Percentiles rank a stretch among this genome's conserved stretches.
phyloP scores from a whole-genome alignment of 2,797 vertebrate species.

The Linurgus olivaceus region DNA sequence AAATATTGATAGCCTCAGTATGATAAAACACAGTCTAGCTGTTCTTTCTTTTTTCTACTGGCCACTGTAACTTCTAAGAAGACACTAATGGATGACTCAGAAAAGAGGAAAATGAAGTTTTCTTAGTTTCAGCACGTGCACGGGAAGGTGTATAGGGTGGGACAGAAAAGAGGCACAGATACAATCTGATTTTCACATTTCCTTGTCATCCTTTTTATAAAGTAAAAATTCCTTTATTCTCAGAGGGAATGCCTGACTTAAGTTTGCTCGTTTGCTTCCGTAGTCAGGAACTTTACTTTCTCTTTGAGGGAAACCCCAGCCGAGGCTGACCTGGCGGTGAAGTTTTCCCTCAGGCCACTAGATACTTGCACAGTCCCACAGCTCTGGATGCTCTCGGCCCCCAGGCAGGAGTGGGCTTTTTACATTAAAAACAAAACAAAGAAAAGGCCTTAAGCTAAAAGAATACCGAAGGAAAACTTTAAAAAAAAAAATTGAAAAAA shows the following conservation, averaged over 20 bases:
- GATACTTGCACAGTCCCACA: background rate
- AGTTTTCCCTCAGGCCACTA: conserved; percentile 1
- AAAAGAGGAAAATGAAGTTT: background rate
- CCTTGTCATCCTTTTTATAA: background rate
- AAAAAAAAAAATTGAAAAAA: background rate
- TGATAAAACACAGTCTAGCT: background rate
- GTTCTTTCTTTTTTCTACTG: background rate
- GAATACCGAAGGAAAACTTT: background rate
- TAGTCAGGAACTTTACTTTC: background rate
- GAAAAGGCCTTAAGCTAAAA: background rate
- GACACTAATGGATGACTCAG: background rate
- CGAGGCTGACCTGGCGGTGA: background rate
- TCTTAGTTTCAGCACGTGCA: fast-evolving
- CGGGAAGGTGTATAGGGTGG: fast-evolving
- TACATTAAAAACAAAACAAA: background rate
- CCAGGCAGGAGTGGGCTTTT: background rate
- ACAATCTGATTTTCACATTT: background rate
- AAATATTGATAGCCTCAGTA: background rate
- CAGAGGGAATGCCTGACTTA: background rate
- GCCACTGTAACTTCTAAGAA: background rate
- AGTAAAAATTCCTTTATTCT: background rate
- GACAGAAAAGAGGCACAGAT: background rate
- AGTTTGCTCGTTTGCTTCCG: background rate
- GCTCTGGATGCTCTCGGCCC: background rate
- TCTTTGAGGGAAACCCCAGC: background rate